These are phyloP conservation scores for Stramonita haemastoma DNA, from an alignment of 2,888 invertebrate genomes.

Conservation along the genomic window DNA sequence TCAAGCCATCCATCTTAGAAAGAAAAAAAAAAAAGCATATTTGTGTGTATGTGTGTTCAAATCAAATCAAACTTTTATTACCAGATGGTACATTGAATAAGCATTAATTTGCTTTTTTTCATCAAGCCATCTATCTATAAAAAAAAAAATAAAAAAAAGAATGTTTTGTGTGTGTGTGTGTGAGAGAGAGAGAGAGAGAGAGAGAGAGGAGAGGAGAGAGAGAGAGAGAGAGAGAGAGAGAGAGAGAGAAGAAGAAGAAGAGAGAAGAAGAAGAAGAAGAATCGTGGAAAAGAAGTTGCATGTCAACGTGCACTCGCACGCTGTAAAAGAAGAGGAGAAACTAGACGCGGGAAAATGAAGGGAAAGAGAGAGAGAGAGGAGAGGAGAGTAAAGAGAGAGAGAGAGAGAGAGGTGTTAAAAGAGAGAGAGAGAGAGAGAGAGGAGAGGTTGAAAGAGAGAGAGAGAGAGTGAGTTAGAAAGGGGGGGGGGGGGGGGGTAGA, in stretches of 20 bases:
- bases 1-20: no score
- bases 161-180: background rate
- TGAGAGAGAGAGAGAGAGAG: background rate
- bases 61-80: no score
- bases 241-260: background rate
- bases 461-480: background rate
- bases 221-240: background rate
- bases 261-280: background rate
- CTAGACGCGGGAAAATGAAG: background rate
- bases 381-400: background rate
- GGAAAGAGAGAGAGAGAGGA: background rate
- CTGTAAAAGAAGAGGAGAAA: no score
- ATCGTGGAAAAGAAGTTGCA: background rate
- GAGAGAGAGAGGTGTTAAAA: background rate
- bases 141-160: no score
- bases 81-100: no score
- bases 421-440: constrained; percentile 1
- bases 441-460: background rate
- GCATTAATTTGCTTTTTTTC: no score
- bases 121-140: no score
- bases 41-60: no score
- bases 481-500: background rate
- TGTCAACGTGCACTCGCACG: no score
- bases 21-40: background rate
- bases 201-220: background rate